Conservation (phyloP, 2,113 vertebrate species). For the Anas platyrhynchos region DNA sequence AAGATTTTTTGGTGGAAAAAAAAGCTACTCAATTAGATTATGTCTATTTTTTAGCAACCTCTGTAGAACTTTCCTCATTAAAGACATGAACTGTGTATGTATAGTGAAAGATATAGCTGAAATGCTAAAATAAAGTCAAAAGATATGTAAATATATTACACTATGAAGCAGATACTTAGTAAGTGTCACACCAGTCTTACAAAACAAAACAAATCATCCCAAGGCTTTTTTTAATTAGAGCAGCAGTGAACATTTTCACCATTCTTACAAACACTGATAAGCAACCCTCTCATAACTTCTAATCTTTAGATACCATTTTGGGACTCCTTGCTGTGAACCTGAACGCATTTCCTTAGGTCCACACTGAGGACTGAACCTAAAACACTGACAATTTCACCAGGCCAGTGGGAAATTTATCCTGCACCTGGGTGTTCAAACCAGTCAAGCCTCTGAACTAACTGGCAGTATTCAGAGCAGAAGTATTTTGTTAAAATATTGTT, state of each 20-base stretch:
- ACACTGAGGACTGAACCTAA: not conserved
- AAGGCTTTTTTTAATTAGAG: constrained; percentile 11
- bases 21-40: not conserved
- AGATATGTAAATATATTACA: too few species aligned
- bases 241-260: not conserved
- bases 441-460: constrained; percentile 1
- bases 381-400: not conserved
- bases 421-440: not conserved
- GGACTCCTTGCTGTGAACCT: not conserved
- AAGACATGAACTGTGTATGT: not conserved
- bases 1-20: not conserved
- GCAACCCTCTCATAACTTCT: constrained; percentile 1
- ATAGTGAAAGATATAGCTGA: not conserved
- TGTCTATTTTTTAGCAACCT: not conserved
- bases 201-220: not conserved
- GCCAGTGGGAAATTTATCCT: constrained; percentile 21
- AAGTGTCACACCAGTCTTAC: not conserved
- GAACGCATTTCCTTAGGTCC: not conserved
- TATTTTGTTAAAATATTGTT: not conserved
- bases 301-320: not conserved
- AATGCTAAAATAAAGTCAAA: not conserved
- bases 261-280: not conserved
- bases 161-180: not conserved
- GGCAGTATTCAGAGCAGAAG: not conserved
- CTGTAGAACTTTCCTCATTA: not conserved